Evolutionary conservation across 2,113 vertebrate genomes (phyloP).

Genomic region (Potamarius usumacintae): DNA sequence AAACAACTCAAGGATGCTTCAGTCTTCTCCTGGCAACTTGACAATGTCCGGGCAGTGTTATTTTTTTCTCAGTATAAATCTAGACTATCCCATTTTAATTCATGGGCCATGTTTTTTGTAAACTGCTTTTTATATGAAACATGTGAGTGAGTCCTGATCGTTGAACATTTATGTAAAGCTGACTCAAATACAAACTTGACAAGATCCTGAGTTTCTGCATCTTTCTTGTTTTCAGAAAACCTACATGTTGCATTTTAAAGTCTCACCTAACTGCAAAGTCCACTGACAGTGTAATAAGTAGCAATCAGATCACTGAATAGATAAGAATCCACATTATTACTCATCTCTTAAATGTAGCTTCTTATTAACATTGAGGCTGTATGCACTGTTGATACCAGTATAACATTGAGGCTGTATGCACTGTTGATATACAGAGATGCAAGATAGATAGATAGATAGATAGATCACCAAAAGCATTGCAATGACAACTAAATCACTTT

Average conservation of each 20-base stretch:
- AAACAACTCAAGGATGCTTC: slow-evolving; percentile 34
- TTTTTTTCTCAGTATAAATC: slow-evolving; percentile 52
- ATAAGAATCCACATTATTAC: slow-evolving; percentile 1
- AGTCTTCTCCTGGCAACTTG: slow-evolving; percentile 46
- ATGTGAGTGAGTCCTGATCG: slow-evolving; percentile 21
- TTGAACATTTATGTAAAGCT: slow-evolving; percentile 31
- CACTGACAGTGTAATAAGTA: background rate
- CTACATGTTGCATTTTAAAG: background rate
- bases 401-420: background rate
- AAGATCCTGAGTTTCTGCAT: slow-evolving; percentile 1
- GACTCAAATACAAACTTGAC: slow-evolving; percentile 44
- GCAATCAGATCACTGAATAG: background rate
- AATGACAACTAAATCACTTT: background rate
- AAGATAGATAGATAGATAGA: background rate
- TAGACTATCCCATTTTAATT: slow-evolving; percentile 50
- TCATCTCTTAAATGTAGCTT: background rate
- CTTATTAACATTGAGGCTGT: background rate
- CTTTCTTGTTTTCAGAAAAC: background rate
- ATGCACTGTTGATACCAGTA: background rate
- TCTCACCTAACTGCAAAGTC: background rate
- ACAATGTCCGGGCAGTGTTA: slow-evolving; percentile 53
- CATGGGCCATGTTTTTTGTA: slow-evolving; percentile 19
- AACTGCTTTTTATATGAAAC: slow-evolving; percentile 58
- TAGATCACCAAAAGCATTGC: background rate
- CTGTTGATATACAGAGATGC: background rate